Evolutionary conservation across 2,113 vertebrate genomes (phyloP), one percentile per base, ranked within the genome.

Genomic region (Gadus chalcogrammus): DNA sequence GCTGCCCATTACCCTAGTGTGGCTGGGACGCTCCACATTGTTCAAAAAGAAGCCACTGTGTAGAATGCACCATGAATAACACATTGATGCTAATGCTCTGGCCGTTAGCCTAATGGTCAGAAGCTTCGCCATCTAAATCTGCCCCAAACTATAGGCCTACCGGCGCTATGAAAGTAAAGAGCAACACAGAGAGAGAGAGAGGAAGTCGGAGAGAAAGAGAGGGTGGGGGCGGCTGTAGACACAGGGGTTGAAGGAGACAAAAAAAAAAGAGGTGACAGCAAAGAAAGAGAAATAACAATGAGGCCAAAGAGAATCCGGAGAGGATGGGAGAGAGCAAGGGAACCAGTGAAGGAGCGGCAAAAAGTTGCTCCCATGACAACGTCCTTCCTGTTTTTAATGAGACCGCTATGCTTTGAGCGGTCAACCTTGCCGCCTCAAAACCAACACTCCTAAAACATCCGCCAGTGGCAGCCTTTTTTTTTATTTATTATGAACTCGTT

Each of bases 11-110:
- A 61, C 28, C 3, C 62, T 31, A 5, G 15, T 35, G 62, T 16
- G 28, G 27, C 28, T 7, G 62, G 2, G 42, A 11, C 4, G 9
- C 15, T 35, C 24, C 7, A 27, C 15, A 6, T 16, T 13, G 15
- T 35, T 35, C 17, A 48, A 64, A 38, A 35, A 64, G 16, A n/a
- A 48, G 42, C 60, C 18, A 70, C 68, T 53, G 60, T 61, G 59
- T 24, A 31, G 5, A 35, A 4, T 3, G 38, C 16, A 15, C 6
- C 7, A 64, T 64, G 16, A 64, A 64, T 64, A 22, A 70, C 18
- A 27, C 67, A 35, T 61, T 67, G 48, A 52, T 67, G 18, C 18
- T 13, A 67, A 67, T 35, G 18, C 5, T 61, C 3, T 61, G n/a
- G 59, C 20, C n/a, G n/a, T 18, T 61, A 12, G n/a, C 20, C 59